A percentile compares a stretch with the other conserved stretches of the same genome.
phyloP scores from a whole-genome alignment of 2,888 invertebrate genomes.

The Asteroscopus sphinx region DNA sequence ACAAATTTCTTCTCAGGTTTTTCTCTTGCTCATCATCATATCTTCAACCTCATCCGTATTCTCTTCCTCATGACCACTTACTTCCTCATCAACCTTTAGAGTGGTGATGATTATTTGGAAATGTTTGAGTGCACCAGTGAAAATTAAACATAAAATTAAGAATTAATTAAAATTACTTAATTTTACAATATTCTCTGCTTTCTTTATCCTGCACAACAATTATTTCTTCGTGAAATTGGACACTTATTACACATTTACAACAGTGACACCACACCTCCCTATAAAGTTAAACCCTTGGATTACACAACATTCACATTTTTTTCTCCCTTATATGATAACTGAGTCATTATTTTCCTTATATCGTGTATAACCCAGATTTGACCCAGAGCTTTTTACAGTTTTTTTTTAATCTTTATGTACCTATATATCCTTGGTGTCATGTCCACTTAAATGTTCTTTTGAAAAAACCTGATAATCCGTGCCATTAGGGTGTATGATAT shows the following conservation, averaged over 20 bases:
- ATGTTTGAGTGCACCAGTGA: too few species aligned
- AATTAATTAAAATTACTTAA: too few species aligned
- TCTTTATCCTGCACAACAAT: not conserved
- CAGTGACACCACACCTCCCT: slow-evolving; percentile 20
- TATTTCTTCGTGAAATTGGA: slow-evolving; percentile 31
- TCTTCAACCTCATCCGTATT: too few species aligned
- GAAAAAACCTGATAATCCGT: not conserved
- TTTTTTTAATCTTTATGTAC: slow-evolving; percentile 2
- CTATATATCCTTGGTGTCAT: not conserved
- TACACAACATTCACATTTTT: slow-evolving; percentile 23
- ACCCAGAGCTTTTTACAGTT: slow-evolving; percentile 7
- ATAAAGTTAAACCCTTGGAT: slow-evolving; percentile 35
- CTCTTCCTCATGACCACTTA: too few species aligned
- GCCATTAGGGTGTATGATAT: not conserved
- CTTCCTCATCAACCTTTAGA: too few species aligned
- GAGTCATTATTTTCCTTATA: slow-evolving; percentile 24
- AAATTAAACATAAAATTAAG: too few species aligned
- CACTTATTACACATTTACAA: slow-evolving; percentile 14
- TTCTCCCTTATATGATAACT: slow-evolving; percentile 17
- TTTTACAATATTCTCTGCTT: too few species aligned
- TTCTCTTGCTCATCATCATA: too few species aligned
- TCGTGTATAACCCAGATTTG: slow-evolving; percentile 28
- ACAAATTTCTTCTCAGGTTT: too few species aligned
- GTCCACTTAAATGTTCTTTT: not conserved
- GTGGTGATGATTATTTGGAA: too few species aligned